Evolutionary conservation across 2,797 vertebrate genomes (phyloP), one percentile per base, ranked within the genome.

Genomic region (Pangasius mekongensis): DNA sequence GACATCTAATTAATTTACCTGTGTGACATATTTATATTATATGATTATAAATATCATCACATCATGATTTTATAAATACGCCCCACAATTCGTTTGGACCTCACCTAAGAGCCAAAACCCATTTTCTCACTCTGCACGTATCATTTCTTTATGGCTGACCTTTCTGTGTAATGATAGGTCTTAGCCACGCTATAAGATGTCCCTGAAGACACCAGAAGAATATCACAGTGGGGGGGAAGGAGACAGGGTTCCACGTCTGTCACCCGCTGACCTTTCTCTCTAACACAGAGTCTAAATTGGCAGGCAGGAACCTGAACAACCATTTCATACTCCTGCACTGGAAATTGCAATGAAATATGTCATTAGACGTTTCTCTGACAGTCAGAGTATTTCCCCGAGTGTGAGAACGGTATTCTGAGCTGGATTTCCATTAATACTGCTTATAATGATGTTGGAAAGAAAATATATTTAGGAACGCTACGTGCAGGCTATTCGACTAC

Each of bases 131-230:
- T 22, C 69, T 14, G 69, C 4, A 0, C 36, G 39, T 3, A 36
- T 80, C 60, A 7, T n/a, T 47, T 24, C 8, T 27, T 64, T 18
- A 64, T 16, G 22, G 22, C 3, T 84, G 83, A 84, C 47, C 20
- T 71, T 56, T 71, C 49, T 36, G 47, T 24, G 8, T 69, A 39
- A 56, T 69, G 56, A 67, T 4, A 11, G 49, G n/a, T 71, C 64
- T 52, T 18, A 54, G 54, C 4, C 47, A 20, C 2, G 83, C 27
- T 30, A 3, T 24, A 10, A 64, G 16, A 69, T 6, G 22, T 2
- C 60, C 24, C 88, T 69, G 52, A 84, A 91, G 86, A 93, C 91
- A 94, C 30, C 18, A 33, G 83, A 27, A 16, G n/a, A 67, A 5
- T 62, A 30, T 10, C 27, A 2, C 27, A 22, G 80, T 27, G 47